Conservation (phyloP, 2,888 invertebrate genomes). For the Thyatira batis region DNA sequence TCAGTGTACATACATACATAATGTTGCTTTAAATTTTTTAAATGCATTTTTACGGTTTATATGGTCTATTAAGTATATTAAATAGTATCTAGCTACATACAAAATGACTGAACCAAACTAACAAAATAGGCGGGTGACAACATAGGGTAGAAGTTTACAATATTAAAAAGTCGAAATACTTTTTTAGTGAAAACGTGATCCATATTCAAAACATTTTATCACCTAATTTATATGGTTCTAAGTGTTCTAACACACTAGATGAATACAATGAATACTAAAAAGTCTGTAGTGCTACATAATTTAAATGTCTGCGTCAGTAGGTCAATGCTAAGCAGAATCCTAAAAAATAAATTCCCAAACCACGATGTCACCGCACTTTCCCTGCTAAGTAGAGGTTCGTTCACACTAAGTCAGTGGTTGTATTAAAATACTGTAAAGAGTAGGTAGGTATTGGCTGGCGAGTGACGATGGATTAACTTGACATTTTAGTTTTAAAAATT, state of each 20-base stretch:
- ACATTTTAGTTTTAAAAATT: too few relatives aligned
- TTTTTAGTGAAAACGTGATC: background rate
- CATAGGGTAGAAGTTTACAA: background rate
- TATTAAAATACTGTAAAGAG: too few relatives aligned
- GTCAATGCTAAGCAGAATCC: conserved; percentile 2
- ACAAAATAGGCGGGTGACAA: too few relatives aligned
- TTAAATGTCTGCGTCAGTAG: conserved; percentile 1
- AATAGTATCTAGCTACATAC: too few relatives aligned
- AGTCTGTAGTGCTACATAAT: background rate
- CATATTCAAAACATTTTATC: background rate
- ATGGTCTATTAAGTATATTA: too few relatives aligned
- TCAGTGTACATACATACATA: too few relatives aligned
- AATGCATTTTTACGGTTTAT: too few relatives aligned
- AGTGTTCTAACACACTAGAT: background rate
- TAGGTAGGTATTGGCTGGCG: too few relatives aligned
- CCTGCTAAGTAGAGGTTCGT: background rate
- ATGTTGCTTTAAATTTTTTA: too few relatives aligned
- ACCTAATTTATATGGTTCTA: background rate
- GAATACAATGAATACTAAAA: background rate
- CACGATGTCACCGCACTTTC: conserved; percentile 5
- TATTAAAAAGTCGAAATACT: background rate
- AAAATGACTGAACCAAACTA: too few relatives aligned
- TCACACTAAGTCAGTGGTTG: background rate
- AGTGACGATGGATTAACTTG: too few relatives aligned
- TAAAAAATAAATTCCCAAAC: conserved; percentile 1